Evolutionary conservation across 1,140 invertebrate genomes (phyloP).

Genomic region (Drosophila fuyamai): DNA sequence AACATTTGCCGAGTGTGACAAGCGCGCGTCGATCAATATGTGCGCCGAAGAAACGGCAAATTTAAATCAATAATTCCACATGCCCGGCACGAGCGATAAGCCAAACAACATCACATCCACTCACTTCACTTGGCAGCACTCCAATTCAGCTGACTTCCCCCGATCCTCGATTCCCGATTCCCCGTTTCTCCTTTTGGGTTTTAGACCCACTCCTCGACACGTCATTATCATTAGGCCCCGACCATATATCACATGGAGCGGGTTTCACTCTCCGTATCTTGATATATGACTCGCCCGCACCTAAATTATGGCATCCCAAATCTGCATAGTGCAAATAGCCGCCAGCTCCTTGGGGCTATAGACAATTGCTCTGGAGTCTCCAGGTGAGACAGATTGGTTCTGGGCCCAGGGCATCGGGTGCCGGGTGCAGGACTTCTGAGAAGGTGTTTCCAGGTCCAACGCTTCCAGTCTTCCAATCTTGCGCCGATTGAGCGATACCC

Average conservation of each 20-base stretch:
- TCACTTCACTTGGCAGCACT: slow-evolving; percentile 6
- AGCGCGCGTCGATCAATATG: slow-evolving; percentile 66
- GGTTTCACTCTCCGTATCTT: slow-evolving; percentile 4
- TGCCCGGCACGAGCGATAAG: slow-evolving; percentile 47
- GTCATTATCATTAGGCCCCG: slow-evolving; percentile 77
- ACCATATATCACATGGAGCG: slow-evolving; percentile 65
- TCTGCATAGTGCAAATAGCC: slow-evolving; percentile 72
- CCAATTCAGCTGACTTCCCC: background rate
- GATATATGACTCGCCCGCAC: slow-evolving; percentile 68
- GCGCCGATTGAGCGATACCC: slow-evolving; percentile 45
- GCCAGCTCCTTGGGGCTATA: slow-evolving; percentile 71
- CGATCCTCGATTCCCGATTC: background rate
- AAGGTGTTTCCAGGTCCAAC: slow-evolving; percentile 71
- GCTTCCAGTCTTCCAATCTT: slow-evolving; percentile 66
- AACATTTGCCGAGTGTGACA: slow-evolving; percentile 82
- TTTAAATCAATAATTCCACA: slow-evolving; percentile 72
- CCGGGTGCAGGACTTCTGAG: slow-evolving; percentile 43
- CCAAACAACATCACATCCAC: background rate
- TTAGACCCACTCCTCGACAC: slow-evolving; percentile 31
- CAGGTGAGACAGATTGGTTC: slow-evolving; percentile 26
- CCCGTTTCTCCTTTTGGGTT: background rate
- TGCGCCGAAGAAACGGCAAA: slow-evolving; percentile 17
- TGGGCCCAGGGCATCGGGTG: background rate
- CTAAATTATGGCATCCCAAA: slow-evolving; percentile 67
- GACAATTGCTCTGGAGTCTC: slow-evolving; percentile 41